Evolutionary conservation across 35 echinoderm and acorn worm genomes (phyloP), one percentile per base, ranked within the genome.

Genomic region (Eucidaris tribuloides): DNA sequence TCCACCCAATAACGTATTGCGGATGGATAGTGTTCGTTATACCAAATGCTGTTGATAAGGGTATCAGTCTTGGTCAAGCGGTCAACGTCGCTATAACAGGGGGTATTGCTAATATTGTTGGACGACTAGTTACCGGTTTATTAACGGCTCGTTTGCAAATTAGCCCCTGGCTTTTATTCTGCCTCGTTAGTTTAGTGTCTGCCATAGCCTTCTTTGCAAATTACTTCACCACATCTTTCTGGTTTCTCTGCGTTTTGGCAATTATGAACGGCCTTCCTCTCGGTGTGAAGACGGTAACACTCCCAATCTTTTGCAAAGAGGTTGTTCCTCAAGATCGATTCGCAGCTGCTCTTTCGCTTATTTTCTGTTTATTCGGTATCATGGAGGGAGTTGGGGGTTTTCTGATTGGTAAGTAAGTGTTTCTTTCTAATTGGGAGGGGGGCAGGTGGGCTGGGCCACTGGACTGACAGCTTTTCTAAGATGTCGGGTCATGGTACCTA

Each of bases 31-130:
- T 72, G 2, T 72, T 72, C 66, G 23, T 72, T 20, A 72, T 72
- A 11, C 66, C 66, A 11, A 72, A 72, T 43, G 66, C 66, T 17
- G 66, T 40, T 9, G 66, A 32, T 17, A 72, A 72, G 66, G 66
- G 66, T 43, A 43, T 72, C 66, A 15, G 13, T 0, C n/a, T 40
- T n/a, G 66, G 43, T 35, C 23, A 17, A 43, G 66, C 66, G 5
- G 66, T 72, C 66, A 7, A 40, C 28, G n/a, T 72, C 23, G 37
- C 66, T 33, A 72, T 40, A 20, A 20, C 43, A 11, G 66, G 66
- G 11, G 66, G 66, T 22, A 22, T 35, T 72, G 66, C 66, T 20
- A 43, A 72, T 40, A 72, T 72, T 40, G 1, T 25, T 43, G 66
- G 66, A 40, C 28, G 66, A 9, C 40, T 72, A 13, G 37, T 35